Evolutionary conservation across 2,888 invertebrate genomes (phyloP).

Genomic region (Spicauda simplicius): DNA sequence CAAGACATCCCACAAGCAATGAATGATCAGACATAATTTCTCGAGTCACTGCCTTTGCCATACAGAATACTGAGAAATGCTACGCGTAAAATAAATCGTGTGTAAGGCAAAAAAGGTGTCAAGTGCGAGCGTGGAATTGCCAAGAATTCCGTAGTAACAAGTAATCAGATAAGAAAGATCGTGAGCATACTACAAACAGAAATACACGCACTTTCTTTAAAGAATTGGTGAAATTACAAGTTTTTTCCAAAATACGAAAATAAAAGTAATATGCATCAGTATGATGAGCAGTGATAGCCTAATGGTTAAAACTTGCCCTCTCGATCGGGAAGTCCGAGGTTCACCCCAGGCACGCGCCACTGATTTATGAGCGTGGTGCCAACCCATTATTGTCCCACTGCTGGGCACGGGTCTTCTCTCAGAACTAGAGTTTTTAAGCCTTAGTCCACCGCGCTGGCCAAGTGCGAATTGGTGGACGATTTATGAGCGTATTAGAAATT

Average conservation of each 20-base stretch:
- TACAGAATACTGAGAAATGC: conserved; percentile 16
- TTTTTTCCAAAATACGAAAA: background rate
- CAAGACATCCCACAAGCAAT: background rate
- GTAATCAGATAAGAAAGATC: background rate
- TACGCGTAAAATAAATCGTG: conserved; percentile 17
- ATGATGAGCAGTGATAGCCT: too few relatives aligned
- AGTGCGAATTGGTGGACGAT: too few relatives aligned
- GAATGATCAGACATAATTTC: conserved; percentile 16
- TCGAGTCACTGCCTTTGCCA: conserved; percentile 3
- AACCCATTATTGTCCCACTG: too few relatives aligned
- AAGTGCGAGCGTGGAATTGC: conserved; percentile 5
- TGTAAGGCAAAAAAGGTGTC: conserved; percentile 12
- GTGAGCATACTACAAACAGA: too few relatives aligned
- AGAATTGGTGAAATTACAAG: background rate
- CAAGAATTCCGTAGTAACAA: background rate
- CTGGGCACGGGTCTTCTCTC: too few relatives aligned
- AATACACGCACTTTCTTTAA: background rate
- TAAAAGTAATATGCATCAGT: background rate
- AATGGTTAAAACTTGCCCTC: too few relatives aligned
- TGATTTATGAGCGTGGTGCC: too few relatives aligned
- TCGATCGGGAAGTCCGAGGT: too few relatives aligned
- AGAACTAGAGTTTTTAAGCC: too few relatives aligned
- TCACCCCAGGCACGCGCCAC: too few relatives aligned
- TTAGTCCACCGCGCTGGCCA: too few relatives aligned
- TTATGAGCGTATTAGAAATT: too few relatives aligned